Conservation (phyloP, 2,797 vertebrate species). For the Avahi laniger region DNA sequence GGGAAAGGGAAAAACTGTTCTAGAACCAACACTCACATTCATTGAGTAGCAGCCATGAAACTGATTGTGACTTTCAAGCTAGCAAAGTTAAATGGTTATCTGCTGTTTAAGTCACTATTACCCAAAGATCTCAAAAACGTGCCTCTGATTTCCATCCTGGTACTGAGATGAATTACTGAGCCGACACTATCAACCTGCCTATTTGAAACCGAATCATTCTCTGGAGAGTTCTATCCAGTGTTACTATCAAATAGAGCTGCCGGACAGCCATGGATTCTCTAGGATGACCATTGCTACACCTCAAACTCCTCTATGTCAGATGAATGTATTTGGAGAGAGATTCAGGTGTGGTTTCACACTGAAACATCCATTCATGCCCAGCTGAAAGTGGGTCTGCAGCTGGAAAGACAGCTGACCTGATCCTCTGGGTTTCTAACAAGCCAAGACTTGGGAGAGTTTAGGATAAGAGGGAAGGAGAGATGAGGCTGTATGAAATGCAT, state of each 20-base stretch:
- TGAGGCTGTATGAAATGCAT: accelerated
- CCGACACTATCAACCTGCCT: neutral
- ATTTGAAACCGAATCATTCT: neutral
- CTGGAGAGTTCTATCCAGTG: neutral
- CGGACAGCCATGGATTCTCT: neutral
- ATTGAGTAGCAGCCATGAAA: neutral
- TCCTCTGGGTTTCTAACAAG: neutral
- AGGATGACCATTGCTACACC: neutral
- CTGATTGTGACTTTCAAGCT: neutral
- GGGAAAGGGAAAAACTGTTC: neutral
- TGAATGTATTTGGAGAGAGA: neutral
- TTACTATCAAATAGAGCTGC: neutral
- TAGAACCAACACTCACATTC: neutral
- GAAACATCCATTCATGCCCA: neutral
- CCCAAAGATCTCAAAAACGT: neutral
- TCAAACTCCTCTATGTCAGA: neutral
- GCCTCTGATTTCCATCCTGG: neutral
- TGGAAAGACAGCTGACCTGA: neutral
- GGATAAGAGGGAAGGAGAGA: neutral
- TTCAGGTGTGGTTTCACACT: neutral
- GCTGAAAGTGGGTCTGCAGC: neutral
- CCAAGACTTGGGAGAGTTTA: neutral
- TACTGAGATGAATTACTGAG: neutral
- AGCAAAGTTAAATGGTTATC: neutral
- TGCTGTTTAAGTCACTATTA: neutral